A percentile compares a stretch with the other conserved stretches of the same genome.
Evolutionary conservation across 2,888 invertebrate species (phyloP).

Genomic region (Protonemura montana): DNA sequence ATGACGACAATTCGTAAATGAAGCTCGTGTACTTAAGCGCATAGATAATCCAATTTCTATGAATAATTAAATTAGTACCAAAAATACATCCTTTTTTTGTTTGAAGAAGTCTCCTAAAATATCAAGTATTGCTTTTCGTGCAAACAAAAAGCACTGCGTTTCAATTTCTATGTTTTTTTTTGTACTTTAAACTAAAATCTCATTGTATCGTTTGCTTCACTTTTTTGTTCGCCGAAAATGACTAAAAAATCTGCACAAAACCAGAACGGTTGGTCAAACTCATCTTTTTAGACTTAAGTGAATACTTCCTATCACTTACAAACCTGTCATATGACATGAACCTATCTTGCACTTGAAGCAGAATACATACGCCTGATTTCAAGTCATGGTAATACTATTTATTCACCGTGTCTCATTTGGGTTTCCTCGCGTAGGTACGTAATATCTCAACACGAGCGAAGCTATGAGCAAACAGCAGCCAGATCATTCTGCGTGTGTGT

Average conservation of each 20-base stretch:
- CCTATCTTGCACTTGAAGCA: not conserved
- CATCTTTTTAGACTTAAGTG: too few species aligned
- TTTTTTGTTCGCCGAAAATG: too few species aligned
- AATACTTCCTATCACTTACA: too few species aligned
- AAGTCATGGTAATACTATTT: not conserved
- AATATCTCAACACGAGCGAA: not conserved
- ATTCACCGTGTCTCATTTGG: not conserved
- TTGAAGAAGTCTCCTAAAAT: too few species aligned
- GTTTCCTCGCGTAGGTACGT: not conserved
- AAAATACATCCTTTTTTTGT: not conserved
- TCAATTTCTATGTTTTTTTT: too few species aligned
- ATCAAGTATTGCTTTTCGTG: too few species aligned
- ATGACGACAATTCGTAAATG: not conserved
- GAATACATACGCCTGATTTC: not conserved
- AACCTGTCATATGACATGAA: not conserved
- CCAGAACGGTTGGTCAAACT: too few species aligned
- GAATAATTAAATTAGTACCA: not conserved
- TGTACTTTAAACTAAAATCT: too few species aligned
- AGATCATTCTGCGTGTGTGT: not conserved
- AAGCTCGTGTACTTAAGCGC: not conserved
- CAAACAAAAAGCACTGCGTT: too few species aligned
- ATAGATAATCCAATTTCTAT: not conserved
- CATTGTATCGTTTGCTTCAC: too few species aligned
- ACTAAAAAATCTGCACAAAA: too few species aligned
- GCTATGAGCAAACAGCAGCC: not conserved